Percentiles rank a stretch among this genome's conserved stretches.
Conservation (phyloP, 2,113 vertebrate genomes). For the Anarhynchus alexandrinus region DNA sequence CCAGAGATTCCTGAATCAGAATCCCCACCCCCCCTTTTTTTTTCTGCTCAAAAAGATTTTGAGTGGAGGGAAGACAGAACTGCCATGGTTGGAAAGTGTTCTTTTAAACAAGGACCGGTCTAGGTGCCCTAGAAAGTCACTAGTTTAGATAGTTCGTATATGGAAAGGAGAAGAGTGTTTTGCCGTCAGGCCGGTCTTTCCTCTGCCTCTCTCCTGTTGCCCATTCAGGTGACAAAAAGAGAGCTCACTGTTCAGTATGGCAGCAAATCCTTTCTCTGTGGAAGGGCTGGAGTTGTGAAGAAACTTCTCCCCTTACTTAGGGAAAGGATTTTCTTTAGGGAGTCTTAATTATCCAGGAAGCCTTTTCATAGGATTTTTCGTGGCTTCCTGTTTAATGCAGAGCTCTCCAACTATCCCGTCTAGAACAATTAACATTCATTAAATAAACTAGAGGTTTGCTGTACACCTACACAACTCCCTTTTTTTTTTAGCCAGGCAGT, state of each 20-base stretch:
- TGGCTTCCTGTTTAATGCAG: neutral
- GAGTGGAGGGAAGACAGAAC: neutral
- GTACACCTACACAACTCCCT: neutral
- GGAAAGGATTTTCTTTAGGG: neutral
- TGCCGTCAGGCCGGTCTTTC: neutral
- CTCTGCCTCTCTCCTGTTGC: neutral
- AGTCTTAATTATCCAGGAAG: neutral
- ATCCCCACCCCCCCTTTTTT: neutral
- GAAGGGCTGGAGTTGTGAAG: neutral
- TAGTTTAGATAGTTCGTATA: neutral
- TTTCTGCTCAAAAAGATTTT: neutral
- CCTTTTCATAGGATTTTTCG: neutral
- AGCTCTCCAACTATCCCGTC: neutral
- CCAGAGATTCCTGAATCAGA: neutral
- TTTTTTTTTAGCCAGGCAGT: too few relatives aligned
- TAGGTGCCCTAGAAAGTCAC: neutral
- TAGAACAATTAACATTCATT: neutral
- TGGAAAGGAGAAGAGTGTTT: neutral
- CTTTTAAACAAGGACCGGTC: neutral
- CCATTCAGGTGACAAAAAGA: neutral
- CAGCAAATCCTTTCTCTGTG: neutral
- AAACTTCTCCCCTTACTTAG: neutral
- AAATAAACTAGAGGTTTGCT: neutral
- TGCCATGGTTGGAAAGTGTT: too few relatives aligned
- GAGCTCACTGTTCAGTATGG: neutral